These are phyloP conservation scores for Ochlodes sylvanus DNA, from an alignment of 2,888 invertebrate species.

Conservation along the genomic window DNA sequence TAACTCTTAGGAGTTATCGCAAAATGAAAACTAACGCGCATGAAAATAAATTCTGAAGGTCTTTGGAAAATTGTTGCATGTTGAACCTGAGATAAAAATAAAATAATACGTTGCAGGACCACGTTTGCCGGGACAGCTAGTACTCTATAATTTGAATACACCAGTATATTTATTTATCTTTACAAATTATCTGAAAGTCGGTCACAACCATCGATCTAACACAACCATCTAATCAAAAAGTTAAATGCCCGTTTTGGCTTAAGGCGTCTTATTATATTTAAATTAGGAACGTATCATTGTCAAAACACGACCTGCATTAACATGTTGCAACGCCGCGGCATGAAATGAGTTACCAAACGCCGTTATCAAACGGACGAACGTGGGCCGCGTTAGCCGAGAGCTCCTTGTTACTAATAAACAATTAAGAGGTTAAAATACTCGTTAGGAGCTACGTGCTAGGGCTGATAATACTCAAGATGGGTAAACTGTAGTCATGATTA, in stretches of 20 bases:
- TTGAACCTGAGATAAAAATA: too few relatives aligned
- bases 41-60: too few relatives aligned
- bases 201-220: neutral
- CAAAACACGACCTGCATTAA: constrained; percentile 40
- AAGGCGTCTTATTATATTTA: constrained; percentile 17
- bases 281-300: constrained; percentile 43
- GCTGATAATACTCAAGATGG: too few relatives aligned
- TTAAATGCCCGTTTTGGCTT: neutral
- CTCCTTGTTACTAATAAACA: constrained; percentile 59
- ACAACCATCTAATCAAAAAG: too few relatives aligned
- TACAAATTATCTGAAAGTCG: neutral
- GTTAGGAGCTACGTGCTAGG: constrained; percentile 45
- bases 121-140: too few relatives aligned
- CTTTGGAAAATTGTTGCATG: too few relatives aligned
- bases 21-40: too few relatives aligned
- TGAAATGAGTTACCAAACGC: constrained; percentile 36
- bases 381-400: constrained; percentile 54
- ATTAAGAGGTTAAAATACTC: constrained; percentile 71
- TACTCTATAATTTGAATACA: too few relatives aligned
- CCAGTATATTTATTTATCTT: too few relatives aligned
- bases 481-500: too few relatives aligned
- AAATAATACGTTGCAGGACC: too few relatives aligned
- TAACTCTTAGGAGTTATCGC: too few relatives aligned
- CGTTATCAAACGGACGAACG: constrained; percentile 44
- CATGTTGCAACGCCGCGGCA: constrained; percentile 35